Conservation (phyloP, 2,888 invertebrate species). For the Chrysopilus asiliformis region DNA sequence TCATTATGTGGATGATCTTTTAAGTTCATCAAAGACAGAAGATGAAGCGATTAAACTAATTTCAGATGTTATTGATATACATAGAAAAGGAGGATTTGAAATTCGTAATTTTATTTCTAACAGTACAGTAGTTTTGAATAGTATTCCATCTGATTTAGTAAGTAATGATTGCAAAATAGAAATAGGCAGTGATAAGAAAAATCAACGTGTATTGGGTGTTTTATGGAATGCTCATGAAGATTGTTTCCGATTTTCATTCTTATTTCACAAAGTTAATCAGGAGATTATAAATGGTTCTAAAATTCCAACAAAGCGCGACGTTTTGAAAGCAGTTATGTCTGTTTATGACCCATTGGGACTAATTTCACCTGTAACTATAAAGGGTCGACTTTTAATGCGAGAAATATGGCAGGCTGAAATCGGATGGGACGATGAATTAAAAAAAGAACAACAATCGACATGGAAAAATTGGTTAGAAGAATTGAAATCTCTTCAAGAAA, state of each 20-base stretch:
- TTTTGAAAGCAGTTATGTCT: constrained; percentile 3
- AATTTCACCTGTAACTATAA: constrained; percentile 6
- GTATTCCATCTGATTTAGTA: not conserved
- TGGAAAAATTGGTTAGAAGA: too few species aligned
- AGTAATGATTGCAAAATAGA: too few species aligned
- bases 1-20: constrained; percentile 1
- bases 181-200: too few species aligned
- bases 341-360: constrained; percentile 10
- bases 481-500: not conserved
- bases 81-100: not conserved
- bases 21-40: not conserved
- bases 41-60: not conserved
- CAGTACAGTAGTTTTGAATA: not conserved
- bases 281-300: constrained; percentile 2
- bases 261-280: not conserved
- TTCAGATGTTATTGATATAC: not conserved
- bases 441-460: too few species aligned
- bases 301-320: constrained; percentile 10
- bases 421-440: constrained; percentile 3
- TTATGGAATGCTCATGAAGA: not conserved
- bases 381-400: constrained; percentile 6
- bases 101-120: not conserved
- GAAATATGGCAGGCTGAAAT: constrained; percentile 7
- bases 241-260: not conserved
- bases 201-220: not conserved